A percentile compares a stretch with the other conserved stretches of the same genome.
These are phyloP conservation scores for Lithophane leautieri DNA, from an alignment of 2,888 invertebrate genomes.

Conservation along the genomic window DNA sequence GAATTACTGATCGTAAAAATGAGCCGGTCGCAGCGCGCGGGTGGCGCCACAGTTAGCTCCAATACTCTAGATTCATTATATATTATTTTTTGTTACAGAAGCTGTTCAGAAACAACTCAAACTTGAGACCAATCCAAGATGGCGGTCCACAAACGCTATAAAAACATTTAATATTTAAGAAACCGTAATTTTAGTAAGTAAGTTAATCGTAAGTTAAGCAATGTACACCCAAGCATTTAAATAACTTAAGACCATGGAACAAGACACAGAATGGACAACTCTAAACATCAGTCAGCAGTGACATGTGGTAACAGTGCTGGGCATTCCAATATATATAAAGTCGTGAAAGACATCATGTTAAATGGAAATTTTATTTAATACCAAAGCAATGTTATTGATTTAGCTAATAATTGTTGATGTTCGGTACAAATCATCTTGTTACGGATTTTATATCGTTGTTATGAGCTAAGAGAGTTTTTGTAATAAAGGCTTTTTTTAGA, in stretches of 20 bases:
- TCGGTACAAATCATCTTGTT: slow-evolving; percentile 76
- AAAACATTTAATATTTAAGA: slow-evolving; percentile 80
- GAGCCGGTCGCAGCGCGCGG: slow-evolving; percentile 28
- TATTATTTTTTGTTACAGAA: slow-evolving; percentile 81
- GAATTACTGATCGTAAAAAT: slow-evolving; percentile 65
- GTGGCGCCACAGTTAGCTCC: not conserved
- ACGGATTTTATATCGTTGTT: slow-evolving; percentile 81
- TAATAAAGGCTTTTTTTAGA: slow-evolving; percentile 84
- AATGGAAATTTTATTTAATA: slow-evolving; percentile 69
- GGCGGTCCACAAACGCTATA: slow-evolving; percentile 78
- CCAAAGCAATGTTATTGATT: slow-evolving; percentile 68
- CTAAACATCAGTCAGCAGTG: slow-evolving; percentile 53
- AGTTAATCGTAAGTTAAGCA: slow-evolving; percentile 81
- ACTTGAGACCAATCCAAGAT: slow-evolving; percentile 81
- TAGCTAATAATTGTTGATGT: slow-evolving; percentile 72
- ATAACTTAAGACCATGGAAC: slow-evolving; percentile 70
- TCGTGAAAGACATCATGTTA: slow-evolving; percentile 82
- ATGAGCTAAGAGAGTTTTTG: slow-evolving; percentile 82
- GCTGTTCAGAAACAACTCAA: slow-evolving; percentile 74
- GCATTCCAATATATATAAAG: slow-evolving; percentile 85
- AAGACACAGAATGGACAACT: slow-evolving; percentile 50
- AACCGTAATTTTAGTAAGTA: slow-evolving; percentile 88
- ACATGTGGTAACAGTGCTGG: slow-evolving; percentile 77
- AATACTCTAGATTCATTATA: slow-evolving; percentile 23
- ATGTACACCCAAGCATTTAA: slow-evolving; percentile 87